Evolutionary conservation across 1,140 invertebrate genomes (phyloP), one percentile per base, ranked within the genome.

Genomic region (Spodoptera litura): DNA sequence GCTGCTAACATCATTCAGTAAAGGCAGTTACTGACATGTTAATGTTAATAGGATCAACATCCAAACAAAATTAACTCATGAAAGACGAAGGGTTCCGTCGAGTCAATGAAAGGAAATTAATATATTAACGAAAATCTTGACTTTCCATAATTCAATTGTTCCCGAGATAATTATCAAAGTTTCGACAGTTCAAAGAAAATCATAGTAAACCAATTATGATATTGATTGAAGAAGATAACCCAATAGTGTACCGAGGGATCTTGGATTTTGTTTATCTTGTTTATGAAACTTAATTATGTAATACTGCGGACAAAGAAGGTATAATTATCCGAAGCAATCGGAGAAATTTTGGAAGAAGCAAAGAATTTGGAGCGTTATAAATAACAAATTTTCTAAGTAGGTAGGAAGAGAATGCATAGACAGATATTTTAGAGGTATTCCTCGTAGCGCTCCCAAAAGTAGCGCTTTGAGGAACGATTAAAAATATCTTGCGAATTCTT

Each of bases 131-230:
- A 76, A 83, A 83, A 59, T 61, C 72, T 52, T 75, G 52, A 10
- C 53, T 64, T 44, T 64, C 51, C 49, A 59, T 78, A 79, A 79
- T 76, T 83, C 77, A 76, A 81, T 83, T 81, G 76, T 44, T 61
- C 74, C 27, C 10, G 15, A 82, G 12, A 62, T 71, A 78, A 81
- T 81, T 76, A 78, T 38, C n/a, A 11, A 73, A 82, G 75, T 83
- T 81, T 76, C 62, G 70, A 56, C 13, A 55, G 78, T 73, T 83
- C 82, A 83, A 83, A 81, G 82, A 81, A 83, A 83, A 83, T 81
- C 78, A 59, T 38, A 61, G 27, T 64, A 55, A 80, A 68, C 74
- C 75, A 83, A 83, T 83, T 83, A 83, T 31, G 61, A 72, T 78
- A 75, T 78, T 80, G 78, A 80, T 82, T 79, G 70, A 56, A 52